Percentiles rank a stretch among this genome's conserved stretches.
These are phyloP conservation scores for Panagrolaimus sp. DNA, from an alignment of 1,140 invertebrate genomes.

Conservation along the genomic window DNA sequence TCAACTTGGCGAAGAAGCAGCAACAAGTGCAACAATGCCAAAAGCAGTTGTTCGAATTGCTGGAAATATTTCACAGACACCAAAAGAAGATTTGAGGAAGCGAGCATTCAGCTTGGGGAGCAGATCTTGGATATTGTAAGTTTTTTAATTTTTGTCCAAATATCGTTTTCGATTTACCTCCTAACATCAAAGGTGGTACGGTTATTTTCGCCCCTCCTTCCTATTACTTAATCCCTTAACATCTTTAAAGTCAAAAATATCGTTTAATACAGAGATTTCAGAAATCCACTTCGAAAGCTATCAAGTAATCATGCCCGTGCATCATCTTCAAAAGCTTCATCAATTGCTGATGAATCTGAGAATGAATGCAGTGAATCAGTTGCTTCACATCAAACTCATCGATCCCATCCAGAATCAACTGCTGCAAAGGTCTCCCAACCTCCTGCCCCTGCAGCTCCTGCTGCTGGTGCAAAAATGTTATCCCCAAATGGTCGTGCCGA, in stretches of 20 bases:
- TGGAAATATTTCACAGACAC: neutral
- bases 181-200: too few relatives aligned
- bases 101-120: constrained; percentile 25
- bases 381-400: constrained; percentile 8
- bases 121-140: constrained; percentile 26
- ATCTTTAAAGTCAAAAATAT: too few relatives aligned
- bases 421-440: constrained; percentile 6
- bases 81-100: constrained; percentile 24
- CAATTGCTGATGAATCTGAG: constrained; percentile 1
- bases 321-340: neutral
- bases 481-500: neutral
- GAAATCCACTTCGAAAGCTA: constrained; percentile 28
- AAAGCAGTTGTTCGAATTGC: neutral
- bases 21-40: neutral
- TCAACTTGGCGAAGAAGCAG: constrained; percentile 2
- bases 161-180: too few relatives aligned
- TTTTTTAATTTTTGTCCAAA: neutral
- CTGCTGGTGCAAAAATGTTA: constrained; percentile 2
- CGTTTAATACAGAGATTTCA: constrained; percentile 14
- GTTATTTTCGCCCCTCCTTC: too few relatives aligned
- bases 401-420: neutral
- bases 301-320: constrained; percentile 1
- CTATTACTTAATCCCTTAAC: too few relatives aligned
- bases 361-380: constrained; percentile 1
- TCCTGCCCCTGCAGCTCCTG: too few relatives aligned